phyloP scores from a whole-genome alignment of 2,797 vertebrate species.

The Oceanodroma leucorhoa region DNA sequence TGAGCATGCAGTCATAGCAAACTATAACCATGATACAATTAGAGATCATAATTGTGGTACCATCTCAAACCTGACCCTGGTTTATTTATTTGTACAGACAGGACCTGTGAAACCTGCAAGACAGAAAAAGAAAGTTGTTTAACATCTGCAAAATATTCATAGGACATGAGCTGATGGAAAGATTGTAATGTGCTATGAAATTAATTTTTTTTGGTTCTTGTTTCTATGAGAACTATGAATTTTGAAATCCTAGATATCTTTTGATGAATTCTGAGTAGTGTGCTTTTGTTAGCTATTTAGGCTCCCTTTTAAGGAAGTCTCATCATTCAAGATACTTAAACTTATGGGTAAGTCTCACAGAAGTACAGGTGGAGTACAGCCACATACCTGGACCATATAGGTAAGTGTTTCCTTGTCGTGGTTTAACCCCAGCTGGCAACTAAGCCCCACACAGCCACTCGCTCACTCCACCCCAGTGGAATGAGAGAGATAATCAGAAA shows the following conservation, averaged over 20 bases:
- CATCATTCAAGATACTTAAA: neutral
- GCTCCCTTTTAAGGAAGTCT: neutral
- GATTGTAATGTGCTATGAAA: neutral
- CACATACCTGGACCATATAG: neutral
- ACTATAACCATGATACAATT: neutral
- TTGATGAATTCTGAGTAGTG: neutral
- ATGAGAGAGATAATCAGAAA: neutral
- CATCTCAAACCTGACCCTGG: neutral
- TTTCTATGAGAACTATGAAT: neutral
- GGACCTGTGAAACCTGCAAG: neutral
- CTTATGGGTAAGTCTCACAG: neutral
- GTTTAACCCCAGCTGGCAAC: neutral
- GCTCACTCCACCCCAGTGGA: rapidly evolving
- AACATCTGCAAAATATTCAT: neutral
- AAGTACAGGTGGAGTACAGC: neutral
- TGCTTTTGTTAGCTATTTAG: neutral
- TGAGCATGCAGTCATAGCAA: neutral
- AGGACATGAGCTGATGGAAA: neutral
- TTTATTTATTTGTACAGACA: neutral
- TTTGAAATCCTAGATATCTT: neutral
- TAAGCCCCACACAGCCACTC: neutral
- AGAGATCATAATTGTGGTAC: rapidly evolving
- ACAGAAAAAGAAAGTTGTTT: neutral
- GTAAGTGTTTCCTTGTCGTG: neutral
- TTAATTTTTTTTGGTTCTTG: neutral